A percentile compares a stretch with the other conserved stretches of the same genome.
phyloP scores from a whole-genome alignment of 2,113 vertebrate genomes.

The Lontra canadensis region DNA sequence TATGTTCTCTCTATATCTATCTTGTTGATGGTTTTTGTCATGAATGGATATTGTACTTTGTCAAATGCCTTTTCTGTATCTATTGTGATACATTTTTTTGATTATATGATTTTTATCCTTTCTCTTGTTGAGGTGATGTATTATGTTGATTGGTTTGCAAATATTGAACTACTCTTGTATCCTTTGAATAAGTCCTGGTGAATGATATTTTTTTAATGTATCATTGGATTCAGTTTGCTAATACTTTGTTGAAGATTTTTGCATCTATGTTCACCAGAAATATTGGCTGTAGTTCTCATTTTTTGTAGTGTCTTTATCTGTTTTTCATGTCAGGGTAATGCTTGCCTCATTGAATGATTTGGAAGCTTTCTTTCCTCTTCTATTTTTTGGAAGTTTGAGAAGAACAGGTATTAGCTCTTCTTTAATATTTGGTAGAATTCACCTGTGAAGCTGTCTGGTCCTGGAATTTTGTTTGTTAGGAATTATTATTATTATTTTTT shows the following conservation, averaged over 20 bases:
- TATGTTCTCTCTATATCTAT: not conserved
- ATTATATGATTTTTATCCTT: not conserved
- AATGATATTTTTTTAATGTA: not conserved
- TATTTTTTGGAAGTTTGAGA: not conserved
- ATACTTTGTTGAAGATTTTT: not conserved
- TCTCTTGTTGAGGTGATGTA: not conserved
- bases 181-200: not conserved
- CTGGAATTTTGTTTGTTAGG: not conserved
- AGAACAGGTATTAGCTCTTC: not conserved
- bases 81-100: not conserved
- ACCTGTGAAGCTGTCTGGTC: not conserved
- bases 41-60: not conserved
- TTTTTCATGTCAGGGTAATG: not conserved
- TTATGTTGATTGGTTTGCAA: not conserved
- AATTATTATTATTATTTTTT: not conserved
- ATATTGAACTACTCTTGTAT: not conserved
- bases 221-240: not conserved
- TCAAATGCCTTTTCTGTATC: not conserved
- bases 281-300: not conserved
- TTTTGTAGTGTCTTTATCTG: not conserved
- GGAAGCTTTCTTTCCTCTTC: not conserved
- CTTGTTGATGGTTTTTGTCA: not conserved
- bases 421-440: not conserved
- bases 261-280: not conserved
- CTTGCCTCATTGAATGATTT: not conserved